Evolutionary conservation across 2,888 invertebrate species (phyloP), one percentile per base, ranked within the genome.

Genomic region (Athetis lepigone): DNA sequence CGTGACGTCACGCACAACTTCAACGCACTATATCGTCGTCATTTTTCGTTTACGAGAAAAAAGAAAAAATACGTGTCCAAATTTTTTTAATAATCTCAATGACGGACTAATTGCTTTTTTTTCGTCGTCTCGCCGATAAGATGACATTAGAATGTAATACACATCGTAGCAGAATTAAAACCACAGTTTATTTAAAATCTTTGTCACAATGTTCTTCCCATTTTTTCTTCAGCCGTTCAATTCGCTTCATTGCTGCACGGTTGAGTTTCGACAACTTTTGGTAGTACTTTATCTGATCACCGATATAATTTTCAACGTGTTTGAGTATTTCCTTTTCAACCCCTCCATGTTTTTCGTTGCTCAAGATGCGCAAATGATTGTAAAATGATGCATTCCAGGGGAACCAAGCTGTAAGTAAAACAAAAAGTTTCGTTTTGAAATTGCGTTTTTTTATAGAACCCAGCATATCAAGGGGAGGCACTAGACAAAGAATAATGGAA

Each of bases 151-250:
- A 27, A 6, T 33, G 52, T 33, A 36, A 56, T 5, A 56, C 5
- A 23, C 19, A 57, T 2, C 2, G 25, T 43, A 13, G 1, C 0
- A 37, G 8, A 13, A 6, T 23, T 11, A 0, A 52, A 27, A 9
- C 4, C 7, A 55, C 2, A 4, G 43, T 45, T 63, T 57, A 23
- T 64, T 23, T 45, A 45, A 45, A 25, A 37, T 64, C 2, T 1
- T 57, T 57, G 4, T 64, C 68, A 25, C 37, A 56, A 45, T 37
- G 45, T 19, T 19, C 45, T 8, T 57, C 11, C 63, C 63, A 64
- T 18, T 64, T 36, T 16, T 13, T 67, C 58, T 6, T 29, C 8
- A 64, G 29, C 29, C 45, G 67, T 9, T 16, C 13, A 16, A 64
- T 37, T 45, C 37, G 58, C 19, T 67, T 64, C 68, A 64, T 37